Percentiles rank a stretch among this genome's conserved stretches.
phyloP scores from a whole-genome alignment of 2,888 invertebrate genomes.

The Allacma fusca region DNA sequence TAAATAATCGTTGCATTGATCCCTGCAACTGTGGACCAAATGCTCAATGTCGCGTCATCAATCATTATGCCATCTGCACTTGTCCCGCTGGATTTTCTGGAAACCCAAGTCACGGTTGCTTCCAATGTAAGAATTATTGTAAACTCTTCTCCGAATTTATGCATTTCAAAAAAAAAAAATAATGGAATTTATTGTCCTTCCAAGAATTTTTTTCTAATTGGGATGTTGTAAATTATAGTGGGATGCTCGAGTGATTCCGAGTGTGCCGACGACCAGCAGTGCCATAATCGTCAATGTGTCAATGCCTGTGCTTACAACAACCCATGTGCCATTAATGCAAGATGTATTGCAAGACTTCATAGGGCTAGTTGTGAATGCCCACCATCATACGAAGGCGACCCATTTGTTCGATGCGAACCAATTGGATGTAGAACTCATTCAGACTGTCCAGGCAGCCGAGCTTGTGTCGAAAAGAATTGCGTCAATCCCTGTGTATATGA shows the following conservation, averaged over 20 bases:
- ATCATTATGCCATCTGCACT: constrained; percentile 86
- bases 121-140: constrained; percentile 70
- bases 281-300: constrained; percentile 82
- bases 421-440: constrained; percentile 80
- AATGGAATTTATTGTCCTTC: too few relatives aligned
- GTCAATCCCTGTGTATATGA: constrained; percentile 76
- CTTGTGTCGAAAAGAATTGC: constrained; percentile 77
- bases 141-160: too few relatives aligned
- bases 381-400: constrained; percentile 79
- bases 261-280: constrained; percentile 80
- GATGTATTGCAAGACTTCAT: constrained; percentile 83
- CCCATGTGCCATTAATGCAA: constrained; percentile 83
- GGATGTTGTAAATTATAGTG: too few relatives aligned
- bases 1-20: constrained; percentile 79
- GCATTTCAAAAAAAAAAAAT: too few relatives aligned
- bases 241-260: constrained; percentile 84
- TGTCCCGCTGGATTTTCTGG: constrained; percentile 85
- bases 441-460: constrained; percentile 80
- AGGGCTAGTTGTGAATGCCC: constrained; percentile 82
- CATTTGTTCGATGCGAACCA: constrained; percentile 78
- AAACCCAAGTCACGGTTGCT: constrained; percentile 82
- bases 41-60: constrained; percentile 80
- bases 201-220: too few relatives aligned
- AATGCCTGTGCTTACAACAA: constrained; percentile 81
- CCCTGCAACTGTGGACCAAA: constrained; percentile 82